A percentile compares a stretch with the other conserved stretches of the same genome.
Evolutionary conservation across 2,113 vertebrate species (phyloP).

Genomic region (Ctenodactylus gundi): DNA sequence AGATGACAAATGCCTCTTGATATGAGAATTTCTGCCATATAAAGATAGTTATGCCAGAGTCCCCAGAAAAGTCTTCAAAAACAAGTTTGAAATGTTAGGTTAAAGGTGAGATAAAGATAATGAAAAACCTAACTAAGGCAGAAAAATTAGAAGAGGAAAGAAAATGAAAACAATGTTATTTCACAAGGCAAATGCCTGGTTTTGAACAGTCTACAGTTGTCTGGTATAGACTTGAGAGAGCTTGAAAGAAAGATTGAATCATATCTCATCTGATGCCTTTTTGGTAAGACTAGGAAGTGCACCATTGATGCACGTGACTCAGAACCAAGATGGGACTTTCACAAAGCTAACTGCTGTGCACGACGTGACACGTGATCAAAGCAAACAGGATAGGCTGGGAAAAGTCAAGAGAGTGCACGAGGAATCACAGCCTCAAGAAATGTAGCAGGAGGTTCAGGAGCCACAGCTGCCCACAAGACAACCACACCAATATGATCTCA

Average conservation of each 20-base stretch:
- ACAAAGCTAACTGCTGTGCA: not conserved
- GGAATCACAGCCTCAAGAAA: not conserved
- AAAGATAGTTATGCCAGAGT: not conserved
- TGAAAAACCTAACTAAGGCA: not conserved
- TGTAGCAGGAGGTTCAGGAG: not conserved
- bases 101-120: not conserved
- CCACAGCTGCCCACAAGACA: not conserved
- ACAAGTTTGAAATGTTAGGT: not conserved
- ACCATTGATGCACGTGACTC: not conserved
- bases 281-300: not conserved
- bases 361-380: not conserved
- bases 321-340: not conserved
- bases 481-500: not conserved
- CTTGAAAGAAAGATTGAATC: not conserved
- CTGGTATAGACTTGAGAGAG: not conserved
- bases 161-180: not conserved
- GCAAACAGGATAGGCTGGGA: not conserved
- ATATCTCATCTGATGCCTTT: not conserved
- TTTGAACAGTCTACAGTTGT: not conserved
- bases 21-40: not conserved
- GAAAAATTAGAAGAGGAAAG: not conserved
- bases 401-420: not conserved
- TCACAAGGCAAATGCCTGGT: not conserved
- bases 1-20: conserved; percentile 36
- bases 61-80: not conserved